Base-by-base conservation (phyloP, 1,140 invertebrate genomes). In the Mya arenaria region DNA sequence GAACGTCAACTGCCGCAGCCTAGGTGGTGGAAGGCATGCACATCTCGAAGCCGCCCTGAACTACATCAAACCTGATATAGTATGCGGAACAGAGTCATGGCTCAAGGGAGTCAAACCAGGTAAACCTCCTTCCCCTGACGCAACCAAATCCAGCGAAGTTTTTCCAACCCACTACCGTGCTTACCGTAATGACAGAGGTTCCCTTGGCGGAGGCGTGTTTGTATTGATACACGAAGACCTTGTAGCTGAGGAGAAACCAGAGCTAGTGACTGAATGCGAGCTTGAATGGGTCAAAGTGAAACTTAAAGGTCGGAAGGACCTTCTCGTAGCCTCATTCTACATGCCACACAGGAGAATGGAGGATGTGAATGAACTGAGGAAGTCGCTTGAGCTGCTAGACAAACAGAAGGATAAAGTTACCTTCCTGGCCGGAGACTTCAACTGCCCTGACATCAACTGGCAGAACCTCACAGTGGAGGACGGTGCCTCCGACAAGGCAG, bases 181-280 rank as follows among this genome's bases (percentile, higher is more conserved):
- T 1, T 82, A 82, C 56, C 71, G 84, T 25, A 82, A 82, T 65
- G 84, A 84, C 36, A 79, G 75, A 62, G 71, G 83, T 10, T 68
- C 60, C 28, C 55, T 84, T 5, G 68, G 83, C 17, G 83, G 83
- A 60, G 83, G 75, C 36, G 75, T 82, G 5, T 84, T 84, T 79
- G 55, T 79, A 8, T 69, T 84, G 13, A 39, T 79, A n/a, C 56
- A 79, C 32, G 60, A 84, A 58, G 60, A 72, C 52, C 19, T 84
- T 2, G 58, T 44, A 28, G 37, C 56, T 4, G 36, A 48, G 17
- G 69, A 82, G 66, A 36, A 65, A 48, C 6, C 72, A 36, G 52
- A 58, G 60, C 62, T 69, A 39, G 60, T 74, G 4, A 82, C 80
- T 30, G 44, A 79, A 13, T 71, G 83, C 25, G 83, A 84, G 66